Base-by-base conservation (phyloP, 2,113 vertebrate genomes). In the Deroptyus accipitrinus region DNA sequence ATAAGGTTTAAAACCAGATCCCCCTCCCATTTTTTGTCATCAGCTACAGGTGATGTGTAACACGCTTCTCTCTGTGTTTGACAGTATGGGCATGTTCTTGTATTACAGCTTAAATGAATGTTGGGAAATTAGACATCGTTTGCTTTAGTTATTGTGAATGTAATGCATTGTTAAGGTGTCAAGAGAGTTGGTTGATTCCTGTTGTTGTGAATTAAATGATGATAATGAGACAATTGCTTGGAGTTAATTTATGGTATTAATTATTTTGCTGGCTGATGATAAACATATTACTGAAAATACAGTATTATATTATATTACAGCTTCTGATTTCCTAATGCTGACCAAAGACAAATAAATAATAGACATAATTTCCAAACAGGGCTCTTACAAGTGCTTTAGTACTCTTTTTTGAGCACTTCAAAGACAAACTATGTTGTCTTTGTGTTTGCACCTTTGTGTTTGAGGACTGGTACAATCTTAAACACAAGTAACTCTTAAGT, bases 211-310 rank as follows among this genome's bases (percentile, higher is more conserved):
- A 72, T 89, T 95, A 67, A 92, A 78, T 8, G 33, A 37, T 44
- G 69, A 90, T 92, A 88, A 88, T 68, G 55, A 95, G 73, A 74
- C 41, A 76, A 78, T 72, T 92, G 39, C 80, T 76, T 86, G 55
- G 82, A 84, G 48, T 86, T 89, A 94, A 84, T 20, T 85, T 86
- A 63, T 3, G 4, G 33, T 84, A 67, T 91, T 88, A 77, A 90
- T 90, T 91, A 91, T 95, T 90, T 92, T n/a, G 13, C 51, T 80
- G 59, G 73, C n/a, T 88, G 46, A 39, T 94, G 46, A 66, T 88
- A 78, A 88, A 79, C 82, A 33, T 61, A 72, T 92, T 81, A 59
- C 41, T 77, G 76, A 74, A 92, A 94, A 35, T 59, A 59, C 33
- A 59, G 57, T 35, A 59, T 15, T 24, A 14, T 14, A 14, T 57